A percentile compares a stretch with the other conserved stretches of the same genome.
Evolutionary conservation across 2,797 vertebrate species (phyloP).

Genomic region (Gorsachius magnificus): DNA sequence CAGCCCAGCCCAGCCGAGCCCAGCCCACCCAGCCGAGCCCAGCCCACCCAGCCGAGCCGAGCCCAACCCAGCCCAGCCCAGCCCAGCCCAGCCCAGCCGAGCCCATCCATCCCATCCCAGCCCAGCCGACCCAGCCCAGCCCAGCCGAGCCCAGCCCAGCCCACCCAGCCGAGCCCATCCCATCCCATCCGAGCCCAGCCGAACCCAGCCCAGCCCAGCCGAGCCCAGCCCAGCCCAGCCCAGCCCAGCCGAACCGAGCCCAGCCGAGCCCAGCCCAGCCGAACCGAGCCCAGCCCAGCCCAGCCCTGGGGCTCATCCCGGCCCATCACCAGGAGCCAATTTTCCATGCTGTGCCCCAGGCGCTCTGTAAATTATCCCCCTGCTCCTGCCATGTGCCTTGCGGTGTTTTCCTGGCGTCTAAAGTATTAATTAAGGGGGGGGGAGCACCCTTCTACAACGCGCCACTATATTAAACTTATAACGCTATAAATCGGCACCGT

Average conservation of each 20-base stretch:
- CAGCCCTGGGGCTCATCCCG: not conserved
- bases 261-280: too few species aligned
- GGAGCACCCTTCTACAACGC: not conserved
- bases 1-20: not conserved
- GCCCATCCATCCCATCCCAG: too few species aligned
- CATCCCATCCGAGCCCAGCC: not conserved
- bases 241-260: not conserved
- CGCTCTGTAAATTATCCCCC: not conserved
- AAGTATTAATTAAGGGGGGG: conserved; percentile 22
- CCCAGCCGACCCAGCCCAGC: not conserved
- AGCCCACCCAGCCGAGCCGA: not conserved
- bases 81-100: too few species aligned
- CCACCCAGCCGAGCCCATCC: too few species aligned
- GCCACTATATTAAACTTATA: conserved; percentile 50
- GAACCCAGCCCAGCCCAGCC: not conserved
- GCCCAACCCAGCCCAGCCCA: not conserved
- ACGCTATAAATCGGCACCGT: conserved; percentile 34
- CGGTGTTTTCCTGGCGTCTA: not conserved
- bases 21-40: too few species aligned
- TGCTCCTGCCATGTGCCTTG: not conserved
- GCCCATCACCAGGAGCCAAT: rapidly evolving
- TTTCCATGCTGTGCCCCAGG: not conserved
- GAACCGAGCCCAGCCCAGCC: too few species aligned
- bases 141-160: too few species aligned
- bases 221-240: too few species aligned